A percentile compares a stretch with the other conserved stretches of the same genome.
These are phyloP conservation scores for Cantharis lateralis DNA, from an alignment of 2,888 invertebrate genomes.

Conservation along the genomic window DNA sequence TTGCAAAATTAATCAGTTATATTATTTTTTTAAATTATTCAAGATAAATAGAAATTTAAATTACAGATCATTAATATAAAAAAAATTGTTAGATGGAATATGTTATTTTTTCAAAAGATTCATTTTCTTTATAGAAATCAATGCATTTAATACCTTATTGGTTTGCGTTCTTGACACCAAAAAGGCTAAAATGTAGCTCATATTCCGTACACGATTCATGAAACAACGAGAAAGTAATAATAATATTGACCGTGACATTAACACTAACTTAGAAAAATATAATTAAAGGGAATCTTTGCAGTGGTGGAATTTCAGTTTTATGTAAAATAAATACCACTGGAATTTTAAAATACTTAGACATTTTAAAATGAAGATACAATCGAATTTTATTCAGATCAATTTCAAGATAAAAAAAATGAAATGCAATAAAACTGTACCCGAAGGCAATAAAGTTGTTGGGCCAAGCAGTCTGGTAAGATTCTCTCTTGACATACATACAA, in stretches of 20 bases:
- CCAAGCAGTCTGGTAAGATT: slow-evolving; percentile 38
- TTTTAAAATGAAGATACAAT: neutral
- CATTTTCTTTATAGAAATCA: slow-evolving; percentile 24
- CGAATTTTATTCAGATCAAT: neutral
- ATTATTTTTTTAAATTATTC: too few relatives aligned
- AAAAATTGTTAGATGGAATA: too few relatives aligned
- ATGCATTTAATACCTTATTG: slow-evolving; percentile 13
- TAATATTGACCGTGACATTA: slow-evolving; percentile 25
- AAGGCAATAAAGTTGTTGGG: slow-evolving; percentile 33
- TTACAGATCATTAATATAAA: too few relatives aligned
- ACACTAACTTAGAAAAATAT: slow-evolving; percentile 5
- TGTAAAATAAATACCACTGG: neutral
- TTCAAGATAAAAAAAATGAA: slow-evolving; percentile 23
- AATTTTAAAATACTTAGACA: neutral
- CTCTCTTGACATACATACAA: slow-evolving; percentile 36
- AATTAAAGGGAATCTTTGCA: neutral
- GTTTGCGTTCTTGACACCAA: slow-evolving; percentile 27
- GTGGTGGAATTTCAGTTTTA: neutral
- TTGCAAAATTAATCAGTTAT: too few relatives aligned
- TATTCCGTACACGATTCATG: slow-evolving; percentile 24
- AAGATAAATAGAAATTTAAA: too few relatives aligned
- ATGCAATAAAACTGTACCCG: slow-evolving; percentile 22
- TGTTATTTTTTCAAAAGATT: slow-evolving; percentile 8
- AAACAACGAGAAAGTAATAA: slow-evolving; percentile 28
- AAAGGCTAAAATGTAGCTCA: slow-evolving; percentile 31